Percentiles rank a stretch among this genome's conserved stretches.
Evolutionary conservation across 2,797 vertebrate genomes (phyloP).

Genomic region (Zalophus californianus): DNA sequence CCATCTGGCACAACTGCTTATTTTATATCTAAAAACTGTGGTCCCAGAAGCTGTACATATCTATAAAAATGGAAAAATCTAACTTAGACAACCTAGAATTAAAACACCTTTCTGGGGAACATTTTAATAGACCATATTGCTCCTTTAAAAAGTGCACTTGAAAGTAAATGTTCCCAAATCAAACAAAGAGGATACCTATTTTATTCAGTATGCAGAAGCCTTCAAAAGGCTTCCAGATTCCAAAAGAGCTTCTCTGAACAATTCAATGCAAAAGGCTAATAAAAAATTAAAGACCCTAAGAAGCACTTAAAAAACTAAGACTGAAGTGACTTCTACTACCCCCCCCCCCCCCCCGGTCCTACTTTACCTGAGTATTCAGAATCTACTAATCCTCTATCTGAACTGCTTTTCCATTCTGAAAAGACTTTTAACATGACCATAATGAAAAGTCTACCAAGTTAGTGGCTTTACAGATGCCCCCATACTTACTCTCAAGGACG

Average conservation of each 20-base stretch:
- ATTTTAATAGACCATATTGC: background rate
- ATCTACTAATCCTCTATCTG: background rate
- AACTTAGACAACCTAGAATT: background rate
- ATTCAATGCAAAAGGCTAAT: background rate
- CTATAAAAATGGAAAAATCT: background rate
- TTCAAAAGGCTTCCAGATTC: background rate
- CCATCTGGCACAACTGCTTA: background rate
- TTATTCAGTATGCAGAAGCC: background rate
- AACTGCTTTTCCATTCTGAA: background rate
- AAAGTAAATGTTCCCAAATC: background rate
- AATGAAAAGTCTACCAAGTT: background rate
- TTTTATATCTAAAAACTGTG: background rate
- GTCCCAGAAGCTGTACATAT: background rate
- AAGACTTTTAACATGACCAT: background rate
- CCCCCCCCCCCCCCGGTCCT: too few relatives aligned
- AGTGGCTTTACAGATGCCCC: background rate
- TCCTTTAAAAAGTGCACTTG: background rate
- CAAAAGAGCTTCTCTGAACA: background rate
- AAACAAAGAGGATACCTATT: background rate
- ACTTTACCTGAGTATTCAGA: background rate
- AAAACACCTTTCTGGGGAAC: background rate
- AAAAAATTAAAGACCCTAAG: background rate
- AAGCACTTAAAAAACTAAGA: background rate
- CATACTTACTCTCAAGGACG: background rate
- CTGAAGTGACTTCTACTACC: background rate